Evolutionary conservation across 2,113 vertebrate genomes (phyloP).

Genomic region (Caranx melampygus): DNA sequence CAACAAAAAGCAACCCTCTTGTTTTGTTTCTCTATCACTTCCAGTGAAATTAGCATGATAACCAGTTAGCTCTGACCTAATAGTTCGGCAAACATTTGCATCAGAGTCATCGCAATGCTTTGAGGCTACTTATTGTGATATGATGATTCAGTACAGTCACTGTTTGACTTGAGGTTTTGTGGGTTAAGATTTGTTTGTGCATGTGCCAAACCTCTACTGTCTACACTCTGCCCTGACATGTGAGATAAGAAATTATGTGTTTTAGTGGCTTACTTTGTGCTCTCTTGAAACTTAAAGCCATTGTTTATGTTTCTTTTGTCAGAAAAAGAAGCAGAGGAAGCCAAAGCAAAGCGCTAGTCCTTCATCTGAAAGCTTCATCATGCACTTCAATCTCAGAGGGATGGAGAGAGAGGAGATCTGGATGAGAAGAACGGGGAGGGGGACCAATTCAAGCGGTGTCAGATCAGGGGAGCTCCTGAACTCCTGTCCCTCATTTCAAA

Average conservation of each 20-base stretch:
- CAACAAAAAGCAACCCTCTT: too few species aligned
- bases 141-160: too few species aligned
- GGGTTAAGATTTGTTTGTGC: too few species aligned
- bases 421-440: conserved; percentile 51
- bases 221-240: background rate
- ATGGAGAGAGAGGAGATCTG: conserved; percentile 51
- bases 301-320: background rate
- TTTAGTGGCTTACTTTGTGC: background rate
- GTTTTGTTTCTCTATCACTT: too few species aligned
- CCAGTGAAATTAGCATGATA: too few species aligned
- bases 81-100: too few species aligned
- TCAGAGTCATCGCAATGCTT: too few species aligned
- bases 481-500: conserved; percentile 65
- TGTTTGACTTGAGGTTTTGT: too few species aligned
- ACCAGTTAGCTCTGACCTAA: too few species aligned
- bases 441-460: conserved; percentile 63
- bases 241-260: background rate
- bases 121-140: too few species aligned
- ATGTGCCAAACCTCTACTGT: background rate
- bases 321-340: conserved; percentile 77
- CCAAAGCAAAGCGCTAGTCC: conserved; percentile 81
- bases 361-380: conserved; percentile 39
- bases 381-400: conserved; percentile 62
- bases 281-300: background rate
- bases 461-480: conserved; percentile 72